Evolutionary conservation across 2,888 invertebrate species (phyloP), one percentile per base, ranked within the genome.

Genomic region (Ametastegia equiseti): DNA sequence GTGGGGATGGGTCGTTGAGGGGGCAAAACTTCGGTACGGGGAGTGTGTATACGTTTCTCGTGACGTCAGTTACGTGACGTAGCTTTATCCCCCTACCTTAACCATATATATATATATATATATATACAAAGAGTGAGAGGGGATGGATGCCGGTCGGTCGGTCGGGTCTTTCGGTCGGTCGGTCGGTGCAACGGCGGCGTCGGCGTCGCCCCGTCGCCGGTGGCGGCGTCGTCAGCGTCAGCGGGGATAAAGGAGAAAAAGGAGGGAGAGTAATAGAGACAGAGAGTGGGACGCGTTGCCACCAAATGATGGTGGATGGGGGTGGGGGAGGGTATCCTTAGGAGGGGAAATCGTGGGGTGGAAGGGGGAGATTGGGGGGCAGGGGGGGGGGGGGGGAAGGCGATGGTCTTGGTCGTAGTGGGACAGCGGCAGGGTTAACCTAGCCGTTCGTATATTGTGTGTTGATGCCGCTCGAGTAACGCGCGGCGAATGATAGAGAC

Each of bases 31-130:
- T 57, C 13, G 47, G 19, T 13, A 60, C 2, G 19, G 7, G 45
- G 47, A 50, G 50, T n/a, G 65, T 81, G 80, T 57, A 77, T 79
- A 27, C n/a, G n/a, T n/a, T 73, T 36, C 73, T 73, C 73, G 83
- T 85, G 83, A 88, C 87, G 89, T 89, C 88, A 89, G n/a, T n/a
- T 88, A 86, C 86, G 88, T 88, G 88, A 85, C 87, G 88, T 86
- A 84, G 81, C 84, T 81, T 82, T 60, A 9, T 60, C 67, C 67
- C 13, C n/a, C 39, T 6, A 7, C 13, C 4, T 36, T n/a, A n/a
- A n/a, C n/a, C n/a, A n/a, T n/a, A n/a, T n/a, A n/a, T n/a, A n/a
- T n/a, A n/a, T n/a, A n/a, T n/a, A n/a, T n/a, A n/a, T n/a, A n/a
- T n/a, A n/a, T n/a, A n/a, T n/a, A n/a, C n/a, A n/a, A n/a, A n/a